Base-by-base conservation (phyloP, 2,888 invertebrate species). In the Tyria jacobaeae region DNA sequence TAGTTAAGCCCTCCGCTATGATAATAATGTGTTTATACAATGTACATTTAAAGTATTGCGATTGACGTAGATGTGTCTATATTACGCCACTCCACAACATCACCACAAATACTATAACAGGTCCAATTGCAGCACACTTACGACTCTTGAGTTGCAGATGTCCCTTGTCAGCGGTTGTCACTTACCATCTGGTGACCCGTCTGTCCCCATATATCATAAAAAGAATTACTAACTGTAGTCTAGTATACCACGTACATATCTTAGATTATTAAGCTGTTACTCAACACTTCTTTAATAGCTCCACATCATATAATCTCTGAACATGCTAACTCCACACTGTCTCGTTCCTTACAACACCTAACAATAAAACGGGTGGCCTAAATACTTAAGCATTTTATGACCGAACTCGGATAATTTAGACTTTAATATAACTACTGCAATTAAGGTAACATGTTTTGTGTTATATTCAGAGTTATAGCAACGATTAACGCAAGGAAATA, bases 361-460 rank as follows among this genome's bases (percentile, higher is more conserved):
- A 84, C 84, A 86, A 88, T 89, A 87, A 88, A 87, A 83, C 80
- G 60, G 68, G 59, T 85, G 86, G 69, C 87, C 86, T 75, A 84
- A 83, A 88, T 89, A 82, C 81, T 79, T 79, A 68, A 51, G 60
- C 79, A 78, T 83, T 87, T 87, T 88, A 87, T 85, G 84, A 83
- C 79, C 81, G 70, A 80, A 79, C 76, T 80, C 70, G 73, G 71
- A 64, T 74, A 75, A 79, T 76, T 74, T 73, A 74, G 66, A 71
- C 72, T 64, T 64, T 61, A 57, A 41, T 17, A 41, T 62, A 49
- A 61, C 50, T 52, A 69, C 55, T 60, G 60, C 48, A 65, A 51
- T 66, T 61, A 64, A 41, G 52, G 51, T 56, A 21, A 39, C 55
- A 59, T 64, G 59, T 56, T 51, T 44, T 44, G 49, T 59, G 41